phyloP scores from a whole-genome alignment of 2,888 invertebrate genomes.

The Aphrophora alni region DNA sequence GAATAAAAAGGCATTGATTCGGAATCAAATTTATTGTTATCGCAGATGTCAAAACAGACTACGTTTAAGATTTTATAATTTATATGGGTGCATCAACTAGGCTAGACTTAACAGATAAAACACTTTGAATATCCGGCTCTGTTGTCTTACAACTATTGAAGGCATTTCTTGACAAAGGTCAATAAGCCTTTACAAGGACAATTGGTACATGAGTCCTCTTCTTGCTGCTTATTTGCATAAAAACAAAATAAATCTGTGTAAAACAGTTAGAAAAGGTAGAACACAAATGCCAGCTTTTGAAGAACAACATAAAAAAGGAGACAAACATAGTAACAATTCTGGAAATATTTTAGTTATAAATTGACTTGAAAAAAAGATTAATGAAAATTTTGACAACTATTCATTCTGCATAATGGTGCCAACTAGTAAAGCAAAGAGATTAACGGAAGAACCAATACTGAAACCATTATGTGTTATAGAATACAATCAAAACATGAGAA shows the following conservation, averaged over 20 bases:
- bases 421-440: slow-evolving; percentile 22
- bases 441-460: slow-evolving; percentile 41
- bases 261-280: slow-evolving; percentile 49
- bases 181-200: slow-evolving; percentile 50
- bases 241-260: slow-evolving; percentile 46
- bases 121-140: slow-evolving; percentile 10
- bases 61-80: slow-evolving; percentile 44
- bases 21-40: slow-evolving; percentile 17
- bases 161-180: slow-evolving; percentile 49
- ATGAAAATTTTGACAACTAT: slow-evolving; percentile 50
- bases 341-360: slow-evolving; percentile 49
- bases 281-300: slow-evolving; percentile 49
- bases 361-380: slow-evolving; percentile 53
- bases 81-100: slow-evolving; percentile 38
- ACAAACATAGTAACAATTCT: slow-evolving; percentile 8
- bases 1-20: slow-evolving; percentile 9
- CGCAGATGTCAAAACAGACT: slow-evolving; percentile 46
- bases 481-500: slow-evolving; percentile 52
- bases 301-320: slow-evolving; percentile 41
- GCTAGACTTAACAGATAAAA: slow-evolving; percentile 10
- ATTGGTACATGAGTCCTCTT: slow-evolving; percentile 52
- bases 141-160: slow-evolving; percentile 15
- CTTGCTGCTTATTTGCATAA: slow-evolving; percentile 26
- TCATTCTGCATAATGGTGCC: slow-evolving; percentile 42
- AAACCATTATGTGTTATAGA: slow-evolving; percentile 51